These are phyloP conservation scores for Eulemur albifrons DNA, from an alignment of 2,797 vertebrate genomes.

Conservation along the genomic window DNA sequence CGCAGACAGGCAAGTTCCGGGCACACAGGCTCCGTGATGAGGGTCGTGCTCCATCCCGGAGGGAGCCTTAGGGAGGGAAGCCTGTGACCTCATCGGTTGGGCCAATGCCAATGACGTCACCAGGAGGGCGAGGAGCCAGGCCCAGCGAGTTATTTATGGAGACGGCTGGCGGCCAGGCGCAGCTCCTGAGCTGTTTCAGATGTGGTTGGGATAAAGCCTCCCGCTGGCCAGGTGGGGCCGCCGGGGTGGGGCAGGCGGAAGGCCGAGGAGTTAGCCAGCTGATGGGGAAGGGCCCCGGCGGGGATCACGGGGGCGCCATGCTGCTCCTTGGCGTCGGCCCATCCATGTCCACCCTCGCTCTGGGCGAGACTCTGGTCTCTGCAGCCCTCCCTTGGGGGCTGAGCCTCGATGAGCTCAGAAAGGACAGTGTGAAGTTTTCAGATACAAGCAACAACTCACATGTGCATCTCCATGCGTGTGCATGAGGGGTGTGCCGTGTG, in stretches of 20 bases:
- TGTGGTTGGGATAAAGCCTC: conserved; percentile 64
- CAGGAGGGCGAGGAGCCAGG: conserved; percentile 74
- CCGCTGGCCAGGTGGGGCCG: conserved; percentile 21
- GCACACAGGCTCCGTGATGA: neutral
- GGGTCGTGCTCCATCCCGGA: conserved; percentile 43
- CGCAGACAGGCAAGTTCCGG: conserved; percentile 2
- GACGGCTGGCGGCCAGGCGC: conserved; percentile 69
- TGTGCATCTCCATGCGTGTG: rapidly evolving
- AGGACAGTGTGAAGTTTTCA: neutral
- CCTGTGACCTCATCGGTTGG: conserved; percentile 69
- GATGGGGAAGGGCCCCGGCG: neutral
- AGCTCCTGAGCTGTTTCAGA: conserved; percentile 77
- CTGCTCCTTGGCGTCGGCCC: neutral
- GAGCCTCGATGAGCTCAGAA: neutral
- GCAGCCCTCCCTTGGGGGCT: neutral
- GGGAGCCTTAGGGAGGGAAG: conserved; percentile 64
- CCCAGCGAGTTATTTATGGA: conserved; percentile 80
- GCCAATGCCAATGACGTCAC: conserved; percentile 82
- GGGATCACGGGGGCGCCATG: rapidly evolving
- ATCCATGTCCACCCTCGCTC: neutral
- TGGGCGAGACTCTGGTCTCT: neutral
- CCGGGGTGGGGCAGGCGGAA: neutral
- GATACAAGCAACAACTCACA: neutral
- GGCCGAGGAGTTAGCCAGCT: neutral
- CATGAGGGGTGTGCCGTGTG: rapidly evolving